Base-by-base conservation (phyloP, 2,113 vertebrate species). In the Xenotilapia flavipinnis region DNA sequence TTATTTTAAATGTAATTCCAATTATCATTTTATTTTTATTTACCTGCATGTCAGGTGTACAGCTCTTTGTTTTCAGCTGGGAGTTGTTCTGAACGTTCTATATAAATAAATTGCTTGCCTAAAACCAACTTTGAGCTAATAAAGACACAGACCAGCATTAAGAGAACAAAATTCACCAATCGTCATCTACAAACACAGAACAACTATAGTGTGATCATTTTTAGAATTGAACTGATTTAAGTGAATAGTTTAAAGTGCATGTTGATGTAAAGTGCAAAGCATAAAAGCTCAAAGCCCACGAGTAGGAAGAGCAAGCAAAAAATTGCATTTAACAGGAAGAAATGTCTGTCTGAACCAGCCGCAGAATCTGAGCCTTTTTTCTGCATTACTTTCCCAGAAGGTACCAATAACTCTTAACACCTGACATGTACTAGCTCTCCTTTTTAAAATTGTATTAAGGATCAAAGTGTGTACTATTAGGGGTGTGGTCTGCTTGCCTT, bases 311-410 rank as follows among this genome's bases (percentile, higher is more conserved):
- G 31, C 42, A 45, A 45, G 13, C 42, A 31, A 62, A 62, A 62
- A 33, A 19, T 4, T 33, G 28, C 58, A 19, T 19, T 3, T 2
- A 62, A 60, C 15, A 60, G 56, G 56, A 19, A 60, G 5, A 60
- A 33, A 1, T 33, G 2, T 60, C 28, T 0, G 2, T 6, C 15
- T 0, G 15, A 3, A 62, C 9, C 0, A 62, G 9, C 1, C 1
- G 1, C 58, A 1, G 58, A 33, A 19, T 15, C 8, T 60, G 56
- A 33, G 15, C 28, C 56, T 60, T 33, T 60, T 60, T 60, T 58
- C 3, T 60, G 15, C 28, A 33, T 6, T 2, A 33, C 2, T 62
- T 19, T 62, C 15, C 28, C 28, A 19, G 58, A 33, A 62, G 5
- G 15, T 33, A 33, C 58, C 9, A 62, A 62, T 0, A 19, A 33